Evolutionary conservation across 2,888 invertebrate genomes (phyloP).

Genomic region (Lutraria lutraria): DNA sequence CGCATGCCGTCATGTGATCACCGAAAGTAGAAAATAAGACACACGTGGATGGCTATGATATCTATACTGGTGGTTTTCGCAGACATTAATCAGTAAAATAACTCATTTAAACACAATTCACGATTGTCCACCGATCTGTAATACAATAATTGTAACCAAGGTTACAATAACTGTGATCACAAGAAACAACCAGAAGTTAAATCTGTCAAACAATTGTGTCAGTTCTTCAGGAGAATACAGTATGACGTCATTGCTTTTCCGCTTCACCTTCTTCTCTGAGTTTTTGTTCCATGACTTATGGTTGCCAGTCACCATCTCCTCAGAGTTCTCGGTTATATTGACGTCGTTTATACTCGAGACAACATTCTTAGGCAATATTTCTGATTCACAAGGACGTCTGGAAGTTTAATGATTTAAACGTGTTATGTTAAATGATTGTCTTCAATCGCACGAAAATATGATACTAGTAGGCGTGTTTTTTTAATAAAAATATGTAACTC

Average conservation of each 20-base stretch:
- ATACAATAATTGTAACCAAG: background rate
- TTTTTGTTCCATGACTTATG: background rate
- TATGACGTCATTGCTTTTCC: background rate
- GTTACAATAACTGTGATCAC: constrained; percentile 11
- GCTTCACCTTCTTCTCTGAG: background rate
- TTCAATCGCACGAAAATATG: background rate
- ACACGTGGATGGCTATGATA: no score
- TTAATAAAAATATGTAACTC: background rate
- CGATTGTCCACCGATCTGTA: constrained; percentile 2
- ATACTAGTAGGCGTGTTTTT: background rate
- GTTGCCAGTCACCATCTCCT: background rate
- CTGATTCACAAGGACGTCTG: background rate
- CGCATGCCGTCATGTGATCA: no score
- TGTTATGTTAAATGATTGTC: background rate
- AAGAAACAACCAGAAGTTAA: constrained; percentile 24
- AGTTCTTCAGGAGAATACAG: constrained; percentile 1
- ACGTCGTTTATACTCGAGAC: background rate
- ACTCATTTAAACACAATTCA: background rate
- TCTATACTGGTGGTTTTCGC: no score
- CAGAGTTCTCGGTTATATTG: background rate
- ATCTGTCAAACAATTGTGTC: constrained; percentile 18
- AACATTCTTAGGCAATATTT: background rate
- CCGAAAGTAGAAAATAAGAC: no score
- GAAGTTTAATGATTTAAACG: background rate
- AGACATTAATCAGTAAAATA: background rate